phyloP scores from a whole-genome alignment of 2,797 vertebrate genomes.

The Serranus cabrilla region DNA sequence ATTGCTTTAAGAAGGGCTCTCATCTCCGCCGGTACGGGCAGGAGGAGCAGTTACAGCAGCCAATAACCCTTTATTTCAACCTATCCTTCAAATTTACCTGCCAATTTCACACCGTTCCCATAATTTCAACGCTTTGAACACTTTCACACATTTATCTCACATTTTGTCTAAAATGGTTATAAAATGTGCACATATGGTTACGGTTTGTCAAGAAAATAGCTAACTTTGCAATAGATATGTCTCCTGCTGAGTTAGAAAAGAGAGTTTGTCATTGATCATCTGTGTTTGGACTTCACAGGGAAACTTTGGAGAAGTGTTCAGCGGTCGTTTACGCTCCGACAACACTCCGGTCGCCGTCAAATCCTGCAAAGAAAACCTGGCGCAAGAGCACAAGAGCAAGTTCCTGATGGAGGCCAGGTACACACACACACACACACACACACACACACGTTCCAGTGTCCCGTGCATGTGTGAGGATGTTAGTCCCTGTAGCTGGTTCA shows the following conservation, averaged over 20 bases:
- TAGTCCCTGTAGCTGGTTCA: no score
- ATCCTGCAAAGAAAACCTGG: constrained; percentile 93
- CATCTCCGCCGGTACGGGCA: background rate
- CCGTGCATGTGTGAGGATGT: no score
- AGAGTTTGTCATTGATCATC: background rate
- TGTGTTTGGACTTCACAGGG: constrained; percentile 84
- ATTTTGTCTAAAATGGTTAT: background rate
- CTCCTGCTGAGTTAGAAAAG: background rate
- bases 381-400: constrained; percentile 92
- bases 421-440: constrained; percentile 7
- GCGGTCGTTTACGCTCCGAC: constrained; percentile 89
- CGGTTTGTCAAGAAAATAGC: background rate
- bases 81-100: background rate
- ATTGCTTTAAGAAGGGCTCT: background rate
- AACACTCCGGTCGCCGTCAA: constrained; percentile 94
- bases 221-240: background rate
- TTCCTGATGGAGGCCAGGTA: constrained; percentile 97
- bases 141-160: background rate
- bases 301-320: constrained; percentile 97
- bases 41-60: constrained; percentile 4
- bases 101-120: background rate
- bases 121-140: background rate
- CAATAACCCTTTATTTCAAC: background rate
- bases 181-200: background rate
- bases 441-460: constrained; percentile 33